Base-by-base conservation (phyloP, 2,797 vertebrate species). In the Danio jaintianensis region DNA sequence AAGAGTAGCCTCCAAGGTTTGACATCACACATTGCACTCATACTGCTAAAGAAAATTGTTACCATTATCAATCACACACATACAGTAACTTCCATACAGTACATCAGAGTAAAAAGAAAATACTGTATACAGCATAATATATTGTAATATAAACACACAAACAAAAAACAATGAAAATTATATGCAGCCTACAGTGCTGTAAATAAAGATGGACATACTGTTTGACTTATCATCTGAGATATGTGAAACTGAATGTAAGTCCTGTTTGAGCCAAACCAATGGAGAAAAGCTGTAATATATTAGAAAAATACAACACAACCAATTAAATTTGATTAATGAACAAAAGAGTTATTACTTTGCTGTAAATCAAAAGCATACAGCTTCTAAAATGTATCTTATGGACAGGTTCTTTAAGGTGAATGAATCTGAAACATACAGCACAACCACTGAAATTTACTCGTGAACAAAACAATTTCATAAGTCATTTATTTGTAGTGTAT, bases 1-100 rank as follows among this genome's bases (percentile, higher is more conserved):
- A 55, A 55, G 7, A 55, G 53, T 55, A 55, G 52, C 50, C 50
- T 53, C n/a, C 16, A n/a, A 53, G 52, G 52, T 55, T 55, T 55
- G 52, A 55, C 52, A 20, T 55, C 52, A 55, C 52, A 18, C 16
- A 56, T 22, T 56, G 55, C 18, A 10, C 55, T 56, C 55, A 20
- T 22, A 56, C 53, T 56, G 8, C 18, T 18, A 56, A 56, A 53
- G 53, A 56, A 56, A 56, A n/a, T 11, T 20, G 8, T 56, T 56
- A 22, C 53, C n/a, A 20, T 20, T 56, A 1, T 20, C 1, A 56
- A 20, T 20, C 18, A 56, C 53, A 56, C 53, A 20, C 18, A 56
- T 53, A 53, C 56, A 56, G 50, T 16, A 16, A 52, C 5, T 52
- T 52, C 15, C 16, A 52, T 52, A n/a, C 16, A 7, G 52, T 52